phyloP scores from a whole-genome alignment of 2,797 vertebrate genomes.

The Poecilia gillii region DNA sequence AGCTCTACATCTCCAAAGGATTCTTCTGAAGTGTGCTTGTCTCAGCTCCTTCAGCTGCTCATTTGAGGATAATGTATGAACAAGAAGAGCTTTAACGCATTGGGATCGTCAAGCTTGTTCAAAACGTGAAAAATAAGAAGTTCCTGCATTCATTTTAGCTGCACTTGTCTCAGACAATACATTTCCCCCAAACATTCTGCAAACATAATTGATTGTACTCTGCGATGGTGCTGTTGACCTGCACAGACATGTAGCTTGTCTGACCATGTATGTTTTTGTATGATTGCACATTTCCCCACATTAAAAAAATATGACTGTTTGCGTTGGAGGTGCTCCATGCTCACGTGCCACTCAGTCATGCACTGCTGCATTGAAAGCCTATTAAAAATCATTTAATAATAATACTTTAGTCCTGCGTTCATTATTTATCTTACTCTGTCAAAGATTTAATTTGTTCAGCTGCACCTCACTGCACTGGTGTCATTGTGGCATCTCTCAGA shows the following conservation, averaged over 20 bases:
- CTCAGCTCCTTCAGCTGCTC: constrained; percentile 45
- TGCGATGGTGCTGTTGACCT: constrained; percentile 12
- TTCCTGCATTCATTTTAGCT: constrained; percentile 11
- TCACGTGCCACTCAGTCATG: constrained; percentile 44
- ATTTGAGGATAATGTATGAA: constrained; percentile 33
- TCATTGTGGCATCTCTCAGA: neutral
- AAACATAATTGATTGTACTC: constrained; percentile 5
- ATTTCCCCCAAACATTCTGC: constrained; percentile 17
- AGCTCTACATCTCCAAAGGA: constrained; percentile 38
- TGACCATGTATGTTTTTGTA: constrained; percentile 21
- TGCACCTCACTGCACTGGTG: neutral
- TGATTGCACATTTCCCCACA: constrained; percentile 23
- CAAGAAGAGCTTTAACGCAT: constrained; percentile 42
- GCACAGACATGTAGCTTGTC: neutral
- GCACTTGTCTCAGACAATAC: constrained; percentile 8
- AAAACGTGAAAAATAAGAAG: constrained; percentile 9
- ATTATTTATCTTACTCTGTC: constrained; percentile 33
- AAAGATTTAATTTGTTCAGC: constrained; percentile 18
- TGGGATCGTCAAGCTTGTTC: constrained; percentile 28
- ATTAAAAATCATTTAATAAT: constrained; percentile 63
- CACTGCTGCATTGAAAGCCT: constrained; percentile 40
- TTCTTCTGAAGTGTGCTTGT: constrained; percentile 32
- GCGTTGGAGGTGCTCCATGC: constrained; percentile 38
- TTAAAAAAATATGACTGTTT: constrained; percentile 35
- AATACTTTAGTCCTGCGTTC: constrained; percentile 36